Base-by-base conservation (phyloP, 2,888 invertebrate genomes). In the Teleiodes luculella region DNA sequence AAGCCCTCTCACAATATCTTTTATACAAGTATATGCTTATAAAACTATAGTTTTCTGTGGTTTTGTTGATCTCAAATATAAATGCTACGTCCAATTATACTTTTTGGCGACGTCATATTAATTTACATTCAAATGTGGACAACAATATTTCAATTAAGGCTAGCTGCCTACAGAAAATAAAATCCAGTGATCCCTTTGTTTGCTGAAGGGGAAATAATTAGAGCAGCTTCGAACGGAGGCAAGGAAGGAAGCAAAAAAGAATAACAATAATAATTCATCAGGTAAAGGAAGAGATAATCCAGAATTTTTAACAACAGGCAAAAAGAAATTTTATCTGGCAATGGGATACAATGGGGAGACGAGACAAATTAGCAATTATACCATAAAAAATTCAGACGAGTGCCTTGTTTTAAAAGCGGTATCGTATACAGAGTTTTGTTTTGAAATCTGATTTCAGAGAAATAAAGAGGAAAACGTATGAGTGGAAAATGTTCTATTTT, bases 351-450 rank as follows among this genome's bases (percentile, higher is more conserved):
- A 54, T 66, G 67, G 70, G 67, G 75, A 74, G 66, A 74, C 64
- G 72, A 76, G 62, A 75, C 78, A 85, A 81, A 88, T 88, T 85
- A 87, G 86, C 86, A 83, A 86, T 87, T 86, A 82, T 78, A 72
- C 75, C 73, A 78, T 82, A 78, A 83, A 86, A 86, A 78, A 82
- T 70, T 80, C 78, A 79, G 65, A 58, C 64, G 64, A 66, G 71
- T 59, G 68, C 65, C 75, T 76, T 67, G 71, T 80, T 83, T 78
- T 74, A 71, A 77, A 76, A 70, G 68, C 72, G 69, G 74, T 77
- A 69, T 80, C 74, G 67, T 73, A 59, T 76, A 61, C 57, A 61
- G 56, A 59, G 57, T 69, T 78, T 78, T 80, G 68, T 78, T 79
- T 68, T 59, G 70, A 53, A 72, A 53, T 41, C 48, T 48, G 41